These are phyloP conservation scores for Balaeniceps rex DNA, from an alignment of 2,113 vertebrate genomes.

Conservation along the genomic window DNA sequence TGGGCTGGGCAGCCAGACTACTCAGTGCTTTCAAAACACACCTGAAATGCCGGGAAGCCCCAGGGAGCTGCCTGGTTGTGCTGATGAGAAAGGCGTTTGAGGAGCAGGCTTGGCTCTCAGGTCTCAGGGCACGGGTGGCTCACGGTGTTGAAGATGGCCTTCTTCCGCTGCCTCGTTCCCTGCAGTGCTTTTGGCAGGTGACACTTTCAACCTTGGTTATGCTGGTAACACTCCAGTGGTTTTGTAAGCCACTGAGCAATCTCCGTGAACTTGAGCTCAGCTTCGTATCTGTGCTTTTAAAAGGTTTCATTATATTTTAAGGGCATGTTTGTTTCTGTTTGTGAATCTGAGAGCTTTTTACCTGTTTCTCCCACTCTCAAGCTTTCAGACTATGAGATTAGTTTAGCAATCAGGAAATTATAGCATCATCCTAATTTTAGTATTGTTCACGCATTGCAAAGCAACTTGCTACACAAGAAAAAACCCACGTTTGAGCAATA, in stretches of 20 bases:
- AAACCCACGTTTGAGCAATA: constrained; percentile 39
- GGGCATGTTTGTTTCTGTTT: background rate
- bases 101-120: background rate
- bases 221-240: background rate
- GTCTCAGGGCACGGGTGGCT: background rate
- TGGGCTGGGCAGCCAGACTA: background rate
- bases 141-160: fast-evolving
- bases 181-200: background rate
- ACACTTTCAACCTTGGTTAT: background rate
- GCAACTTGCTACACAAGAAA: background rate
- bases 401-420: constrained; percentile 38
- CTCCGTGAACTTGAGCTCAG: background rate
- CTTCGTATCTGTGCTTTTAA: background rate
- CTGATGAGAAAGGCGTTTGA: background rate
- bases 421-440: constrained; percentile 45
- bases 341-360: background rate
- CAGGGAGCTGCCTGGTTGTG: fast-evolving
- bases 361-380: background rate
- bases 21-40: background rate
- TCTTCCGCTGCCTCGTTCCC: background rate
- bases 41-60: background rate
- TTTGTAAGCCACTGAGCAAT: background rate
- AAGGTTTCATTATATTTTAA: background rate
- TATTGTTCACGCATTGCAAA: constrained; percentile 32
- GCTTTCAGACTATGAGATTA: background rate